Evolutionary conservation across 2,113 vertebrate species (phyloP), one percentile per base, ranked within the genome.

Genomic region (Menura novaehollandiae): DNA sequence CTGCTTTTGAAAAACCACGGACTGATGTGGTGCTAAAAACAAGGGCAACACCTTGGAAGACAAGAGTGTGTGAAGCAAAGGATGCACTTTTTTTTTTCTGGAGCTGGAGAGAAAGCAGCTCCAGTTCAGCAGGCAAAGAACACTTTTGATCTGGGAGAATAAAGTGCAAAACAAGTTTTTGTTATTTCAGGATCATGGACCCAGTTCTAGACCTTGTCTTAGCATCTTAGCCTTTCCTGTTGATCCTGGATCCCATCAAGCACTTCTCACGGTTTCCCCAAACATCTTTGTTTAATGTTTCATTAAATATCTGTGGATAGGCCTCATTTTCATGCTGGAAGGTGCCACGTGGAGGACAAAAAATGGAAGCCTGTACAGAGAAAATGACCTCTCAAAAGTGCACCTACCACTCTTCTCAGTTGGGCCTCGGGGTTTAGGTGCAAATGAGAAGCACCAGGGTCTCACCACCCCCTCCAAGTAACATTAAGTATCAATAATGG

Each of bases 401-500:
- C 3, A 20, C 69, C 82, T 43, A 28, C 52, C 3, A 4, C 83
- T 93, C 28, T n/a, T 16, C 63, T 14, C 37, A 27, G 62, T 1
- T 12, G 47, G 72, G 39, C 68, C 44, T 24, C 66, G 3, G 19
- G 24, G 67, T 44, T 55, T 52, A 83, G 90, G 92, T 63, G 58
- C 74, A 85, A 89, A 88, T 24, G 55, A 74, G 90, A 52, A 76
- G 72, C 60, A 56, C 28, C 43, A 13, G 39, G 46, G 77, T 67
- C 92, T 93, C 62, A 68, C 49, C 67, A 37, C 68, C 49, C 85
- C 69, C 46, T 62, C 91, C 88, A 84, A 96, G 93, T 94, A 96
- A 94, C 97, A 97, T 96, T 98, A 98, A 99, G 98, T 98, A 98
- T 98, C 99, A 99, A 98, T 99, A 99, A 99, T 99, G 98, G 98